Percentiles rank a stretch among this genome's conserved stretches.
Conservation (phyloP, 2,113 vertebrate genomes). For the Chascanopsetta lugubris region DNA sequence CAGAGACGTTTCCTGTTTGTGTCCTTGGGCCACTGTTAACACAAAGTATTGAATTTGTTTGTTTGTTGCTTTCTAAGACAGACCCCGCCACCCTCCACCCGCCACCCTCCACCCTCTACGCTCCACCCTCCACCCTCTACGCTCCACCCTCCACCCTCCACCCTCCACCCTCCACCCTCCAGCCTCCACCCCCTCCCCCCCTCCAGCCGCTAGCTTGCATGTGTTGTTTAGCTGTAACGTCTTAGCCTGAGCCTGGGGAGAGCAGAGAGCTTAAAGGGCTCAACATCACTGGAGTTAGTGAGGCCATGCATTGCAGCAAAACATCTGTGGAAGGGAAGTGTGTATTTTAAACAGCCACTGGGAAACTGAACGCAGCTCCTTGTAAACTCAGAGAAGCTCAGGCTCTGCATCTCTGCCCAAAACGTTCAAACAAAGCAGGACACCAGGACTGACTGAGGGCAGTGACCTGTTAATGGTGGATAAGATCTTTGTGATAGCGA, state of each 20-base stretch:
- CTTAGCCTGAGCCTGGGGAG: slow-evolving; percentile 49
- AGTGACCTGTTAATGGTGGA: no score
- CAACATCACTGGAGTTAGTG: slow-evolving; percentile 44
- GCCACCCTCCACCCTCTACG: slow-evolving; percentile 34
- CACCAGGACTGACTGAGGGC: background rate
- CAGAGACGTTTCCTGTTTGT: slow-evolving; percentile 9
- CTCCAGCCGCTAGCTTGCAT: slow-evolving; percentile 39
- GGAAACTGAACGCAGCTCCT: slow-evolving; percentile 27
- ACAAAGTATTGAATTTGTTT: slow-evolving; percentile 34
- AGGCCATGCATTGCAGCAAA: slow-evolving; percentile 38
- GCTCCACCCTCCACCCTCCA: slow-evolving; percentile 36
- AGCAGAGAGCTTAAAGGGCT: slow-evolving; percentile 46
- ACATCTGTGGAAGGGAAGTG: slow-evolving; percentile 34
- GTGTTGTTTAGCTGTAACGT: slow-evolving; percentile 46
- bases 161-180: slow-evolving; percentile 28
- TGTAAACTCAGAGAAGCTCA: slow-evolving; percentile 5
- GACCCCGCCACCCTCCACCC: slow-evolving; percentile 30
- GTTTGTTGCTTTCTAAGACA: slow-evolving; percentile 40
- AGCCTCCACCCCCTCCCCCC: slow-evolving; percentile 40
- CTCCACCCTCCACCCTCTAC: slow-evolving; percentile 33
- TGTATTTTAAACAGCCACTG: slow-evolving; percentile 21
- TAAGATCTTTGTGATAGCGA: background rate
- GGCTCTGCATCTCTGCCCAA: slow-evolving; percentile 9
- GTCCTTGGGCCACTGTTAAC: slow-evolving; percentile 23
- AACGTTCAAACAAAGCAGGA: background rate